phyloP scores from a whole-genome alignment of 2,797 vertebrate species.

The Tarsius wallacei region DNA sequence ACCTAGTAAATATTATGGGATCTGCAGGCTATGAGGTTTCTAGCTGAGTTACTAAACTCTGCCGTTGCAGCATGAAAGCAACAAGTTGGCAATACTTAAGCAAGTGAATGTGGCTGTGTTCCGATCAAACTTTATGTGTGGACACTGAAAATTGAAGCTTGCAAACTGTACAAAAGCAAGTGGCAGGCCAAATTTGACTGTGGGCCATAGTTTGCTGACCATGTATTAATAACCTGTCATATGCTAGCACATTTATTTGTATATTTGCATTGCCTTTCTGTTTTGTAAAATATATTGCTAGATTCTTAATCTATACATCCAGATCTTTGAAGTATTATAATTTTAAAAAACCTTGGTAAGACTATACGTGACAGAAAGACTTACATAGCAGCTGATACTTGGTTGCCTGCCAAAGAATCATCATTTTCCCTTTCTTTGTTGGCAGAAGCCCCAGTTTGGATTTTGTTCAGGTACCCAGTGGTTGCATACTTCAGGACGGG shows the following conservation, averaged over 20 bases:
- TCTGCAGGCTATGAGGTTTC: background rate
- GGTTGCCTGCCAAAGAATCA: background rate
- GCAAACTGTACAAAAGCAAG: background rate
- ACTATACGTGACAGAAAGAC: background rate
- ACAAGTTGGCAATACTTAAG: background rate
- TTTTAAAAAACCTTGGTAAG: background rate
- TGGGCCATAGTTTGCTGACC: background rate
- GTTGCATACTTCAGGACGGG: background rate
- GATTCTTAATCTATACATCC: background rate
- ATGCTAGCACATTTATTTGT: background rate
- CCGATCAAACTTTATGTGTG: constrained; percentile 4
- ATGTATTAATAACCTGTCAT: background rate
- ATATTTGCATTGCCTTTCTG: background rate
- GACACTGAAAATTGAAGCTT: constrained; percentile 29
- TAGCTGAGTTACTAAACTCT: background rate
- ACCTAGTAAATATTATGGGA: background rate
- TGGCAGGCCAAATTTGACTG: background rate
- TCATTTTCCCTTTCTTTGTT: background rate
- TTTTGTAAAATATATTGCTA: background rate
- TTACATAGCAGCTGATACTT: background rate
- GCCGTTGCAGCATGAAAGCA: background rate
- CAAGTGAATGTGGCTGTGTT: background rate
- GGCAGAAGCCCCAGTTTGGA: background rate
- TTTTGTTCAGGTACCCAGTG: background rate
- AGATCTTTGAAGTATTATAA: background rate